These are phyloP conservation scores for Lepisosteus oculatus DNA, from an alignment of 2,113 vertebrate species.

Conservation along the genomic window DNA sequence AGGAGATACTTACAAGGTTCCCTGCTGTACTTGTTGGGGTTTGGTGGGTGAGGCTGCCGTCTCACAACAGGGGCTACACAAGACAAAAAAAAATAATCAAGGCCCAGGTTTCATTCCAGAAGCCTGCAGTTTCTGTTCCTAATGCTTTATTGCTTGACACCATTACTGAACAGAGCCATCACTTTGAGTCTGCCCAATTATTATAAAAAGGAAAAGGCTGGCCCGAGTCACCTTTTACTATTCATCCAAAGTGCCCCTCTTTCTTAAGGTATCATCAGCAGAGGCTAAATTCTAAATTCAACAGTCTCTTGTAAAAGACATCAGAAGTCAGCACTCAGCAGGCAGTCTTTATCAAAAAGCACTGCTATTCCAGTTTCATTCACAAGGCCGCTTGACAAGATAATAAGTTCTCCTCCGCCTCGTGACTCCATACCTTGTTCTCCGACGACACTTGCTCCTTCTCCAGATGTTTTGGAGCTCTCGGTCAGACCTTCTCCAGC, in stretches of 20 bases:
- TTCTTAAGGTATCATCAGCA: too few species aligned
- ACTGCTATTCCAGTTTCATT: too few species aligned
- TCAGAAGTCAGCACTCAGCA: too few species aligned
- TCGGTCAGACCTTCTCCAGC: constrained; percentile 42
- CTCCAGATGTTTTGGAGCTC: constrained; percentile 32
- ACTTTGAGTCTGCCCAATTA: too few species aligned
- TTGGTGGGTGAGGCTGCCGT: constrained; percentile 68
- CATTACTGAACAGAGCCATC: too few species aligned
- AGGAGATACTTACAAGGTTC: constrained; percentile 64
- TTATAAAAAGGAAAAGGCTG: too few species aligned
- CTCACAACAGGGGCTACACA: constrained; percentile 62
- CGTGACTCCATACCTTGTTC: constrained; percentile 9
- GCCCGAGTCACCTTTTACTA: too few species aligned
- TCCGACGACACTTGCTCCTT: background rate
- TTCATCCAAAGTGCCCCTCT: too few species aligned
- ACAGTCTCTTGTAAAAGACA: too few species aligned
- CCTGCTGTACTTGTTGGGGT: constrained; percentile 74
- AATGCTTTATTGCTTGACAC: background rate
- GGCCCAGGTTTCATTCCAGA: background rate
- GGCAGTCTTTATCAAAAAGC: too few species aligned
- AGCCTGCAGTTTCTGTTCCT: background rate
- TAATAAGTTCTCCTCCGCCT: background rate
- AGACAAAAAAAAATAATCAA: constrained; percentile 26
- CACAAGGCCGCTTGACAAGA: too few species aligned
- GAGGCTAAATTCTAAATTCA: too few species aligned